phyloP scores from a whole-genome alignment of 37 sponge, comb jelly and placozoan species.

The Agelas oroides region DNA sequence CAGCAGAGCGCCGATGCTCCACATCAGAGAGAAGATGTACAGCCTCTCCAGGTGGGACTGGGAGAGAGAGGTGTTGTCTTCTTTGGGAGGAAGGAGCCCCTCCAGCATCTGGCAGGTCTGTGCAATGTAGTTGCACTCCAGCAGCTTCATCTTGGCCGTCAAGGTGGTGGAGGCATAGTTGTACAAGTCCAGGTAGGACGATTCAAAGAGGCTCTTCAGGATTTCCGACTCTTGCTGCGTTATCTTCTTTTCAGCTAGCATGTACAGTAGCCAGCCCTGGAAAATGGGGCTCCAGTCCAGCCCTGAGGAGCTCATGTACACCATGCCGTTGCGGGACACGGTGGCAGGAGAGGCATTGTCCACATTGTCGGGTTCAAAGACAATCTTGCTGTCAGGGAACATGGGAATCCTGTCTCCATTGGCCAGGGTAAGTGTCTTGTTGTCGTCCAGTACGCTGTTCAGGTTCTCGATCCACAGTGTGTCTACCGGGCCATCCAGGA shows the following conservation, averaged over 20 bases:
- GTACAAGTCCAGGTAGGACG: conserved; percentile 79
- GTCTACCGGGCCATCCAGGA: conserved; percentile 99
- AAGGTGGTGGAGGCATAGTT: conserved; percentile 62
- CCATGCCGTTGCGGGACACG: conserved; percentile 99
- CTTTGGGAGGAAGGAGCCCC: conserved; percentile 88
- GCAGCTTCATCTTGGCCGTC: conserved; percentile 91
- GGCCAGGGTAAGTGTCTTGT: conserved; percentile 98
- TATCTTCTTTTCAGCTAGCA: conserved; percentile 72
- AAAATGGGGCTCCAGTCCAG: conserved; percentile 94
- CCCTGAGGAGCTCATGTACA: conserved; percentile 99
- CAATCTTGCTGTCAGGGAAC: conserved; percentile 93
- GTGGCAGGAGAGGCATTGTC: conserved; percentile 99
- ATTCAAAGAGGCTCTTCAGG: conserved; percentile 78
- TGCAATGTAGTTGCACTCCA: conserved; percentile 91
- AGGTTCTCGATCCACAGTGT: conserved; percentile 99
- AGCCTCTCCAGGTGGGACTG: conserved; percentile 80
- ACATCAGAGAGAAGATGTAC: conserved; percentile 96
- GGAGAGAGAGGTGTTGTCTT: conserved; percentile 75
- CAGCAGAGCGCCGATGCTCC: conserved; percentile 95
- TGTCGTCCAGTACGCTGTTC: conserved; percentile 98
- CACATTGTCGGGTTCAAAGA: conserved; percentile 98
- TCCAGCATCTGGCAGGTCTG: conserved; percentile 88
- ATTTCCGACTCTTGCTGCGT: conserved; percentile 79
- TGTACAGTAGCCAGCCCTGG: conserved; percentile 84
- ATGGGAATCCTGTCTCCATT: conserved; percentile 99